Conservation (phyloP, 2,888 invertebrate species). For the Synergus gifuensis region DNA sequence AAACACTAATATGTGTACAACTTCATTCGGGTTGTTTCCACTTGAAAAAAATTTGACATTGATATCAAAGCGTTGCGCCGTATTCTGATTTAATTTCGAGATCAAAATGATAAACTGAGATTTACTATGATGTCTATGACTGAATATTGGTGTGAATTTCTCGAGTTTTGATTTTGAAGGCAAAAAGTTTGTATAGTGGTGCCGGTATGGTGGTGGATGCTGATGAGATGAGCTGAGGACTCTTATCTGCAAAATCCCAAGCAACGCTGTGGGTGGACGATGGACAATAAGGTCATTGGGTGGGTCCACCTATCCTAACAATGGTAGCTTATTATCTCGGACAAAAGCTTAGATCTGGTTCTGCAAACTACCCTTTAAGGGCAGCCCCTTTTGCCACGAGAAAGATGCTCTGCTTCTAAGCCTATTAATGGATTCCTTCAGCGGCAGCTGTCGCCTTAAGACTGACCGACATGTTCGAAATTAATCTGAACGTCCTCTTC, state of each 20-base stretch:
- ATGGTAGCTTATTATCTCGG: conserved; percentile 75
- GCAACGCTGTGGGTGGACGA: conserved; percentile 60
- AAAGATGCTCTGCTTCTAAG: conserved; percentile 65
- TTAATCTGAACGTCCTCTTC: conserved; percentile 60
- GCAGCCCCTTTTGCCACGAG: conserved; percentile 51
- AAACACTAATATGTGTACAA: too few species aligned
- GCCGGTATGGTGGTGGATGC: conserved; percentile 51
- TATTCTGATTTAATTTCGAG: too few species aligned
- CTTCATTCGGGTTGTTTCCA: too few species aligned
- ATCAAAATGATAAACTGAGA: not conserved
- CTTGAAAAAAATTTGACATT: too few species aligned
- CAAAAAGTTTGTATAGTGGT: conserved; percentile 39
- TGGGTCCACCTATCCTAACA: conserved; percentile 69
- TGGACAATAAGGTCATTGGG: conserved; percentile 67
- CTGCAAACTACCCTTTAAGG: conserved; percentile 46
- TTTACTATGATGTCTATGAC: not conserved
- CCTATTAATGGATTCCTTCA: conserved; percentile 76
- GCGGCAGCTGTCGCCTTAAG: conserved; percentile 74
- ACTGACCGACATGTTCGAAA: conserved; percentile 71
- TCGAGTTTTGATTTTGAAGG: not conserved
- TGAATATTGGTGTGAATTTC: not conserved
- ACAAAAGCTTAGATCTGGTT: conserved; percentile 71
- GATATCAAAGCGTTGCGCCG: not conserved
- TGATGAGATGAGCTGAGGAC: conserved; percentile 43
- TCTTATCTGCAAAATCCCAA: conserved; percentile 65